Conservation (phyloP, 2,797 vertebrate genomes). For the Pogonophryne albipinna region DNA sequence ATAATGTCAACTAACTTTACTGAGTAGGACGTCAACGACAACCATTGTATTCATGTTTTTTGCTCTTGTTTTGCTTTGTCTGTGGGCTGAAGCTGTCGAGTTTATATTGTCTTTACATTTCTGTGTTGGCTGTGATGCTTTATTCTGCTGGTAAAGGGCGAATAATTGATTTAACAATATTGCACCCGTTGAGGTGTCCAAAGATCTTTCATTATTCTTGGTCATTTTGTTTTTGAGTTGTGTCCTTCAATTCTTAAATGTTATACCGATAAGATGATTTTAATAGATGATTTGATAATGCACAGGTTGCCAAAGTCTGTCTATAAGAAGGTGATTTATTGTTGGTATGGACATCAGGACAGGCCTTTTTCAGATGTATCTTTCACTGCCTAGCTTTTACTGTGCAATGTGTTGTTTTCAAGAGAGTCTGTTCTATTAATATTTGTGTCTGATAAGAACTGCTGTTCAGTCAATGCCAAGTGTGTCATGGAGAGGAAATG, state of each 20-base stretch:
- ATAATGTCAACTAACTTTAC: background rate
- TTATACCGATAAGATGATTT: background rate
- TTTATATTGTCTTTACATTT: background rate
- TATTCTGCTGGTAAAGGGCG: background rate
- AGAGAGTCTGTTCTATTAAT: background rate
- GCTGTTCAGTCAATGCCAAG: background rate
- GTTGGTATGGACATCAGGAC: background rate
- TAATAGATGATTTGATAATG: background rate
- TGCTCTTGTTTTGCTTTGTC: background rate
- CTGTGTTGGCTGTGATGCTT: background rate
- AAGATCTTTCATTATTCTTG: background rate
- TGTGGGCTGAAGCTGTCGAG: background rate
- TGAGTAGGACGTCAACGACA: too few species aligned
- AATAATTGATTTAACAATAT: background rate
- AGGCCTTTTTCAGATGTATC: background rate
- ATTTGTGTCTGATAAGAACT: background rate
- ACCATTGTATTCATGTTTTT: background rate
- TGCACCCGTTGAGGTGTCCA: background rate
- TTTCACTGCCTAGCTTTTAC: background rate
- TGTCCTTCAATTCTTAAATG: background rate
- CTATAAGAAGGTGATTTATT: background rate
- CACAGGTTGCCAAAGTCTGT: background rate
- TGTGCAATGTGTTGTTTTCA: background rate
- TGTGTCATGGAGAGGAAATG: background rate
- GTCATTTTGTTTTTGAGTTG: background rate